Conservation (phyloP, 2,113 vertebrate species). For the Sminthopsis crassicaudata region DNA sequence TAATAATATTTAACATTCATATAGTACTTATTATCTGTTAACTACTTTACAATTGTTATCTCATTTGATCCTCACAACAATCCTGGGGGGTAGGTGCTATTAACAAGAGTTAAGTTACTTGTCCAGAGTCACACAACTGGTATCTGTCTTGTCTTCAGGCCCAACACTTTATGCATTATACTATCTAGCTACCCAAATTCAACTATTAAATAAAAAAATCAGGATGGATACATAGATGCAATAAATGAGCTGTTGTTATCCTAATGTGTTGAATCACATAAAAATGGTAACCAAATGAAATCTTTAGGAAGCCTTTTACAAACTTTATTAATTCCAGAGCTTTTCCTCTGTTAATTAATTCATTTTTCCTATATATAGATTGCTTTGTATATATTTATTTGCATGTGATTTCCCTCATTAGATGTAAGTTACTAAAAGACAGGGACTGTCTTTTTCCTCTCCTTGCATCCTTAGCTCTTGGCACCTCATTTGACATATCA, state of each 20-base stretch:
- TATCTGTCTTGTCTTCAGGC: not conserved
- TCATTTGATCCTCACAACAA: not conserved
- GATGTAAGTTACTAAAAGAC: not conserved
- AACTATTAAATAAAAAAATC: not conserved
- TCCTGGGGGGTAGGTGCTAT: not conserved
- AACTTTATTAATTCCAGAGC: not conserved
- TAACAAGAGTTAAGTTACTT: not conserved
- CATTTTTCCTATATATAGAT: not conserved
- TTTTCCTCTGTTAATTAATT: not conserved
- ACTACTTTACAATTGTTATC: not conserved
- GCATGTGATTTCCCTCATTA: not conserved
- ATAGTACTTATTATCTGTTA: not conserved
- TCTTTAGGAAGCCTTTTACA: not conserved
- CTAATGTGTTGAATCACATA: not conserved
- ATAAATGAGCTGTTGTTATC: not conserved
- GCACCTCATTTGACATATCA: not conserved
- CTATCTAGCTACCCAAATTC: not conserved
- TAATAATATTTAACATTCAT: not conserved
- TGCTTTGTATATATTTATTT: not conserved
- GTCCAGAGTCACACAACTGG: not conserved
- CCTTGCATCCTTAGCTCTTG: not conserved
- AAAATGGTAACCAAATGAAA: not conserved
- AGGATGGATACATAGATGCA: not conserved
- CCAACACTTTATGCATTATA: not conserved
- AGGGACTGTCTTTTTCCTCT: not conserved